phyloP scores from a whole-genome alignment of 2,113 vertebrate species.

The Trematocara stigmaticum region DNA sequence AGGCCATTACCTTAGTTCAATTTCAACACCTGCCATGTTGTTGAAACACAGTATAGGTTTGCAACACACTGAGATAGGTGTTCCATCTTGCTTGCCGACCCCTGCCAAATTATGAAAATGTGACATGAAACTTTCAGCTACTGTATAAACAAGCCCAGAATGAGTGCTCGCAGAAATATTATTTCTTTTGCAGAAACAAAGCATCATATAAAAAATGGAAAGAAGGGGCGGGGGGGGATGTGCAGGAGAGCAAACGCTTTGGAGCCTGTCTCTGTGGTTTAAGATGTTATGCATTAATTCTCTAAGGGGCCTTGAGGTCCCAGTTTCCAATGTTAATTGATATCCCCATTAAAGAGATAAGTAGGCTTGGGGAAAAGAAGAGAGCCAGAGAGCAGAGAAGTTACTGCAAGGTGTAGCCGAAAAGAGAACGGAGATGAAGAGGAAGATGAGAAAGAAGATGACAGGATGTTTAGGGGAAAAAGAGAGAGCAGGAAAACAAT shows the following conservation, averaged over 20 bases:
- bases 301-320: constrained; percentile 42
- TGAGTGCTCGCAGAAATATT: neutral
- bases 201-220: neutral
- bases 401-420: constrained; percentile 11
- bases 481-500: neutral
- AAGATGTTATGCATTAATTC: constrained; percentile 51
- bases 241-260: neutral
- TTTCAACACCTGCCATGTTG: constrained; percentile 3
- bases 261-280: constrained; percentile 25
- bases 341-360: constrained; percentile 64
- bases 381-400: constrained; percentile 19
- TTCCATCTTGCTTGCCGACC: neutral
- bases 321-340: constrained; percentile 62
- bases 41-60: constrained; percentile 7
- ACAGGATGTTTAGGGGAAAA: neutral
- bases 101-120: neutral
- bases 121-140: constrained; percentile 12
- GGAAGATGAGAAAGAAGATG: neutral
- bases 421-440: neutral
- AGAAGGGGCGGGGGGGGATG: neutral
- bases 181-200: constrained; percentile 5
- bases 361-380: constrained; percentile 13
- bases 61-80: neutral
- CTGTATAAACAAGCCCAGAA: constrained; percentile 18
- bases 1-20: constrained; percentile 1